These are phyloP conservation scores for Cheumatopsyche charites DNA, from an alignment of 1,140 invertebrate species.

Conservation along the genomic window DNA sequence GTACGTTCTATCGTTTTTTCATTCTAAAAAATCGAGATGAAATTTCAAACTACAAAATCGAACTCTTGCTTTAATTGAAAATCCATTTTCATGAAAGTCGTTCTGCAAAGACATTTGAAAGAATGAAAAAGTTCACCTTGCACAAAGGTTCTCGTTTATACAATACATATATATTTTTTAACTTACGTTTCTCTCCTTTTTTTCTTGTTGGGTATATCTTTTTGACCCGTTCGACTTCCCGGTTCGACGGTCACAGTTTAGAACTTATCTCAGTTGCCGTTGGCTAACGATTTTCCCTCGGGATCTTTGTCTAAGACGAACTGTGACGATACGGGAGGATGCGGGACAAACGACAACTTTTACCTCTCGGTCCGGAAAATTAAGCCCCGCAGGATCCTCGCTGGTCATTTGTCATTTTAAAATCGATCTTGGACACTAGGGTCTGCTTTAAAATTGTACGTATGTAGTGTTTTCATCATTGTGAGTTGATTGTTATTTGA, in stretches of 20 bases:
- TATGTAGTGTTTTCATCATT: no score
- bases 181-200: no score
- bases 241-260: slow-evolving; percentile 11
- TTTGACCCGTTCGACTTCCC: slow-evolving; percentile 13
- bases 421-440: background rate
- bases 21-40: no score
- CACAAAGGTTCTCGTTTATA: no score
- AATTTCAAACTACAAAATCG: no score
- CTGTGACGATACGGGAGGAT: slow-evolving; percentile 19
- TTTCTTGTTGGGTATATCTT: background rate
- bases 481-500: no score
- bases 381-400: slow-evolving; percentile 19
- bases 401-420: background rate
- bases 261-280: slow-evolving; percentile 17
- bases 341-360: slow-evolving; percentile 16
- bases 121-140: no score
- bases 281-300: slow-evolving; percentile 25
- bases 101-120: no score
- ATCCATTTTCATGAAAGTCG: no score
- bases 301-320: slow-evolving; percentile 16
- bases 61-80: no score
- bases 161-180: no score
- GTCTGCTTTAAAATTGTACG: background rate
- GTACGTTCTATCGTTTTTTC: no score
- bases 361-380: slow-evolving; percentile 15